A percentile compares a stretch with the other conserved stretches of the same genome.
Conservation (phyloP, 2,888 invertebrate species). For the Panorpa germanica region DNA sequence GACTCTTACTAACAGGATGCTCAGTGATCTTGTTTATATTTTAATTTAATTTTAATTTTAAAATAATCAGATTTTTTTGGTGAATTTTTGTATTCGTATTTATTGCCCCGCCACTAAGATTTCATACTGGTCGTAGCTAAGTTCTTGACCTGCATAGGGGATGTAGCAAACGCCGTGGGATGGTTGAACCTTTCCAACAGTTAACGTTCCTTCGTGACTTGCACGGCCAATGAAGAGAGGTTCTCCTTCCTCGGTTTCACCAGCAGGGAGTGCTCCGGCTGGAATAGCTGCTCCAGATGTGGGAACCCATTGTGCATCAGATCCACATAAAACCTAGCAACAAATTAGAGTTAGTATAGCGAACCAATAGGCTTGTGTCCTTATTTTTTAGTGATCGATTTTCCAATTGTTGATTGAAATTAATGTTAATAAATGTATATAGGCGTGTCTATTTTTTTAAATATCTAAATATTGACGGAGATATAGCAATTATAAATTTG, state of each 20-base stretch:
- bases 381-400: too few species aligned
- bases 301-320: constrained; percentile 44
- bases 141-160: constrained; percentile 60
- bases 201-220: constrained; percentile 54
- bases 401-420: too few species aligned
- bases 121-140: constrained; percentile 66
- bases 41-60: too few species aligned
- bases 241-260: constrained; percentile 59
- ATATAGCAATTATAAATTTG: too few species aligned
- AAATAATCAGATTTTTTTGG: too few species aligned
- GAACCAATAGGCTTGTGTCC: too few species aligned
- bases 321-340: constrained; percentile 33
- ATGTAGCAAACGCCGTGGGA: constrained; percentile 69
- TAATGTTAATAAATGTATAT: too few species aligned
- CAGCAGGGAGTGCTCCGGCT: constrained; percentile 51
- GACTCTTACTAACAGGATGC: too few species aligned
- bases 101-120: constrained; percentile 31
- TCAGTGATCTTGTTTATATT: too few species aligned
- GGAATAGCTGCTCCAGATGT: constrained; percentile 48
- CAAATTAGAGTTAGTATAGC: too few species aligned
- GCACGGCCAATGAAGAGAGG: constrained; percentile 61
- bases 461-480: too few species aligned
- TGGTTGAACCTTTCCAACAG: constrained; percentile 68
- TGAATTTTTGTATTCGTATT: constrained; percentile 1
- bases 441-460: too few species aligned